Percentiles rank a stretch among this genome's conserved stretches.
These are phyloP conservation scores for Perca fluviatilis DNA, from an alignment of 2,113 vertebrate species.

Conservation along the genomic window DNA sequence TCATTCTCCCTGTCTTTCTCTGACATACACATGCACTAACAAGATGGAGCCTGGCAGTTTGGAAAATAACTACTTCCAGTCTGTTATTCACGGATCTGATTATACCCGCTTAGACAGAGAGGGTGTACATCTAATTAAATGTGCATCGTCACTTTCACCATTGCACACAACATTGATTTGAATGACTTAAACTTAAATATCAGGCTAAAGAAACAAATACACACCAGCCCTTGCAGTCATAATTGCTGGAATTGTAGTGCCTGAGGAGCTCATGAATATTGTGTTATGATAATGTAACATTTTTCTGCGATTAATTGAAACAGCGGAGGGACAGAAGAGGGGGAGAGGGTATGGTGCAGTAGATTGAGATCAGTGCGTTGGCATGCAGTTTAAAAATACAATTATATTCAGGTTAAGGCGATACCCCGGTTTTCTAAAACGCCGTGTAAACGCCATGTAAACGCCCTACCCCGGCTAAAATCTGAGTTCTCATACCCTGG, in stretches of 20 bases:
- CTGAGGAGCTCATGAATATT: not conserved
- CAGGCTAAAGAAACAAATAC: not conserved
- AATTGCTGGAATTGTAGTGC: not conserved
- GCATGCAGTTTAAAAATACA: too few species aligned
- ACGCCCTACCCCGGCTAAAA: too few species aligned
- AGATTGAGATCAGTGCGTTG: not conserved
- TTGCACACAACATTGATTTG: not conserved
- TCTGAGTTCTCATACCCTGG: too few species aligned
- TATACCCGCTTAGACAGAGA: not conserved
- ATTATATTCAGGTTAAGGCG: too few species aligned
- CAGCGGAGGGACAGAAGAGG: not conserved
- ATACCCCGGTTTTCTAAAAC: too few species aligned
- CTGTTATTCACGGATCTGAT: slow-evolving; percentile 2
- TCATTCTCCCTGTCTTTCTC: not conserved
- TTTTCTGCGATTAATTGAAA: slow-evolving; percentile 16
- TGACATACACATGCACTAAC: not conserved
- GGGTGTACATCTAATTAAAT: slow-evolving; percentile 7
- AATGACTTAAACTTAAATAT: not conserved
- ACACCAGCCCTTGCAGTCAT: not conserved
- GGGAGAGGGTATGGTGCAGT: not conserved
- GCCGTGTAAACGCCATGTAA: too few species aligned
- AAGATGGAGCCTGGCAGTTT: not conserved
- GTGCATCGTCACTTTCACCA: not conserved
- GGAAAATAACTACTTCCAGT: slow-evolving; percentile 19
- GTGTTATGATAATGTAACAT: not conserved